phyloP scores from a whole-genome alignment of 2,113 vertebrate genomes.

The Caracal caracal region DNA sequence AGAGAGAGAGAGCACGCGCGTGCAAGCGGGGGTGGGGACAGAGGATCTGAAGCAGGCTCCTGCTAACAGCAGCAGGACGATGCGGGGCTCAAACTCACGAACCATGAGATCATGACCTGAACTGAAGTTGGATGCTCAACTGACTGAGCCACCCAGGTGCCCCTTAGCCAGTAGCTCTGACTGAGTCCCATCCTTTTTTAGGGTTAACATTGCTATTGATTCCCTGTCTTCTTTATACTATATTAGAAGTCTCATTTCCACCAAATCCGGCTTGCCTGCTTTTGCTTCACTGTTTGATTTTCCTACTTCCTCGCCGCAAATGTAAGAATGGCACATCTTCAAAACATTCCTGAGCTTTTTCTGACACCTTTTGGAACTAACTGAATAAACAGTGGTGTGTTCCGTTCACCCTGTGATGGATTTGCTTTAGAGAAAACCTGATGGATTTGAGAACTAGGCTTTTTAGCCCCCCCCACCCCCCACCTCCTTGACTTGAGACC shows the following conservation, averaged over 20 bases:
- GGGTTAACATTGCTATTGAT: conserved; percentile 14
- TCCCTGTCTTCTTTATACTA: conserved; percentile 34
- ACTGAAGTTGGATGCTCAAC: too few relatives aligned
- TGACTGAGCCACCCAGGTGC: too few relatives aligned
- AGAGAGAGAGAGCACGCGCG: too few relatives aligned
- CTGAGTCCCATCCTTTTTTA: not conserved
- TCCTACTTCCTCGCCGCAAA: not conserved
- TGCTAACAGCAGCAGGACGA: too few relatives aligned
- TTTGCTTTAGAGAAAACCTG: conserved; percentile 65
- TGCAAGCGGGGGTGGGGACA: too few relatives aligned
- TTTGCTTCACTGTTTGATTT: conserved; percentile 9
- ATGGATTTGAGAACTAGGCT: conserved; percentile 48
- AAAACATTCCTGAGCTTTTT: conserved; percentile 36
- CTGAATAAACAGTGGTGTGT: not conserved
- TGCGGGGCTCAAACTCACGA: too few relatives aligned
- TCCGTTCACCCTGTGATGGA: conserved; percentile 3
- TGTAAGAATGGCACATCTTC: not conserved
- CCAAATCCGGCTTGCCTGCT: conserved; percentile 5
- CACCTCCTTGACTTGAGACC: conserved; percentile 1
- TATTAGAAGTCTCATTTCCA: conserved; percentile 21
- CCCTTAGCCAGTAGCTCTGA: not conserved
- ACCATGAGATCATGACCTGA: too few relatives aligned
- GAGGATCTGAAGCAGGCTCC: too few relatives aligned
- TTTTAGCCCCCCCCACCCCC: not conserved
- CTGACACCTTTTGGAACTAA: not conserved